A percentile compares a stretch with the other conserved stretches of the same genome.
Conservation (phyloP, 2,113 vertebrate species). For the Scytalopus superciliaris region DNA sequence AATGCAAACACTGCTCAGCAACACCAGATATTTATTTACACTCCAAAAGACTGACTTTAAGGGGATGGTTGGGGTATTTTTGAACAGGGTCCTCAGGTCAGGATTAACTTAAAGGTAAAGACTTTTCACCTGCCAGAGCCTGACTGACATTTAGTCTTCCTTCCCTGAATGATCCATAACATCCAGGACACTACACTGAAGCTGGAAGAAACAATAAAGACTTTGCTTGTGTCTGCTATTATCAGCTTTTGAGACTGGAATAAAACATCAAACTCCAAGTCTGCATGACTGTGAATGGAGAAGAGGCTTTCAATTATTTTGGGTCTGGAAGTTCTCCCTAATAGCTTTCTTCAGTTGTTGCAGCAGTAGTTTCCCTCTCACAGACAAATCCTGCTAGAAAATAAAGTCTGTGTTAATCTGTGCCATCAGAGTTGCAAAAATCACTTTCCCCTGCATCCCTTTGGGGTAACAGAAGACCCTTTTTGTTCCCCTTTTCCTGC, state of each 20-base stretch:
- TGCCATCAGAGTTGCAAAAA: neutral
- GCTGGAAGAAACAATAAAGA: neutral
- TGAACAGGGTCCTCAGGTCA: neutral
- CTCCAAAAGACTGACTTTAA: accelerated
- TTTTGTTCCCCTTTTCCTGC: neutral
- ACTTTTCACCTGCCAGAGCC: neutral
- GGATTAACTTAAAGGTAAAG: neutral
- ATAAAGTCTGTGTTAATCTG: neutral
- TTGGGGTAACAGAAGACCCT: neutral
- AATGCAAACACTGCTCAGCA: neutral
- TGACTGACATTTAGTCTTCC: neutral
- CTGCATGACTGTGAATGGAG: neutral
- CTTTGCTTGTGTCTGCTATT: neutral
- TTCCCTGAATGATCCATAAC: neutral
- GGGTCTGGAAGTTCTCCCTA: neutral
- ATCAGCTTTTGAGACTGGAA: neutral
- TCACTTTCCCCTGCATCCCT: neutral
- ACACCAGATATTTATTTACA: neutral
- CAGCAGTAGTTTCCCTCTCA: neutral
- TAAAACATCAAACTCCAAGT: neutral
- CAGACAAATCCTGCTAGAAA: neutral
- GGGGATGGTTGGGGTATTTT: neutral
- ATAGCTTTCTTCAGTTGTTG: neutral
- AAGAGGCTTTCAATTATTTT: neutral
- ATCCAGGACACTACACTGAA: neutral